These are phyloP conservation scores for Agrilus cyanescens DNA, from an alignment of 2,888 invertebrate genomes.

Conservation along the genomic window DNA sequence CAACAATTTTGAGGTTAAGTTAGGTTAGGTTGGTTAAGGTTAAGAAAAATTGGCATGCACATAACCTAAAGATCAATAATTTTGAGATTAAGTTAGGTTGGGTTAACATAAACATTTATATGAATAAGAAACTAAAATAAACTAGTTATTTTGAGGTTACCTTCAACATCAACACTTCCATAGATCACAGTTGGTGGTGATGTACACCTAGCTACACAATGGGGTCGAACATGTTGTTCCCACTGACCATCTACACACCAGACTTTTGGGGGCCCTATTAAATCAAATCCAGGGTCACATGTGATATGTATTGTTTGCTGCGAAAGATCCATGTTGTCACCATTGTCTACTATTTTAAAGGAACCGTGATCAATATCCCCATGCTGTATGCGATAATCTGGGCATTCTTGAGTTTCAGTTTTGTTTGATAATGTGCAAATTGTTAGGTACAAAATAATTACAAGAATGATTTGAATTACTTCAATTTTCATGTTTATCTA, in stretches of 20 bases:
- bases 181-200: conserved; percentile 28
- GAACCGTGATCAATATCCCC: conserved; percentile 22
- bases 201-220: conserved; percentile 26
- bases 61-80: too few species aligned
- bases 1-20: too few species aligned
- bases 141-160: conserved; percentile 8
- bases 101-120: too few species aligned
- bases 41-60: too few species aligned
- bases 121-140: neutral
- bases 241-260: conserved; percentile 29
- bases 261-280: conserved; percentile 28
- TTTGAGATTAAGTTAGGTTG: too few species aligned
- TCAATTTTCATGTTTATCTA: too few species aligned
- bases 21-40: too few species aligned
- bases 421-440: conserved; percentile 7
- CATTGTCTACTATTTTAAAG: conserved; percentile 11
- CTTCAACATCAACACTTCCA: conserved; percentile 26
- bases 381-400: conserved; percentile 13
- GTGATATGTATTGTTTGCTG: conserved; percentile 19
- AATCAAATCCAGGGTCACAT: conserved; percentile 28
- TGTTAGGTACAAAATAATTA: too few species aligned
- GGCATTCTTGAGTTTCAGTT: conserved; percentile 16
- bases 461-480: too few species aligned
- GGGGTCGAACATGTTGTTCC: conserved; percentile 21
- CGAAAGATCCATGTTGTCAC: conserved; percentile 8